Base-by-base conservation (phyloP, 2,797 vertebrate genomes). In the Mus caroli region DNA sequence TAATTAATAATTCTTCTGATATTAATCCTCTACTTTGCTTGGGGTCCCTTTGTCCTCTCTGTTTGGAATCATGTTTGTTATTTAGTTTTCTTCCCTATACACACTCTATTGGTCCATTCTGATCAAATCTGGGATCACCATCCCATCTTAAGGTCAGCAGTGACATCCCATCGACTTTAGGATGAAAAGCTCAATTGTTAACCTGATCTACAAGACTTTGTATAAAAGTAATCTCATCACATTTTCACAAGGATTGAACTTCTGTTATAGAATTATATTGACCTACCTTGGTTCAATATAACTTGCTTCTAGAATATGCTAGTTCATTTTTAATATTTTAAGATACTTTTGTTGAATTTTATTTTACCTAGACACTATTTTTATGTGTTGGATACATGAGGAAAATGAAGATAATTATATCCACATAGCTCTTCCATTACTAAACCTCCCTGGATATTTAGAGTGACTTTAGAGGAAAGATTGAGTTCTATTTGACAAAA, bases 381-480 rank as follows among this genome's bases (percentile, higher is more conserved):
- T 37, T 64, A 26, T 82, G 60, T 40, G 67, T 34, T n/a, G 14
- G 24, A 79, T 86, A 89, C 37, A 85, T 1, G 79, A 94, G 13
- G 60, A 91, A 62, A 37, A 7, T 69, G 28, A 46, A 78, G 43
- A 71, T 43, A 88, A 56, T 46, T 34, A 43, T 34, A 3, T 37
- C 5, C 15, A 52, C 34, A 31, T 4, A 69, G 12, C 24, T 67
- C 24, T 78, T 89, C 73, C 77, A 6, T 62, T 40, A 43, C n/a
- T 34, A 71, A 71, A 67, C 43, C 52, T 90, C 46, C 82, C 31
- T 24, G 15, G 62, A 76, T 79, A 84, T 76, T 92, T 89, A 75
- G 94, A 83, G 31, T 79, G 58, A 54, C 78, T 94, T 87, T 89
- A 91, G 56, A 95, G 46, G 22, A 64, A 24, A 88, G 6, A 6